Conservation (phyloP, 2,888 invertebrate species). For the Limnephilus rhombicus region DNA sequence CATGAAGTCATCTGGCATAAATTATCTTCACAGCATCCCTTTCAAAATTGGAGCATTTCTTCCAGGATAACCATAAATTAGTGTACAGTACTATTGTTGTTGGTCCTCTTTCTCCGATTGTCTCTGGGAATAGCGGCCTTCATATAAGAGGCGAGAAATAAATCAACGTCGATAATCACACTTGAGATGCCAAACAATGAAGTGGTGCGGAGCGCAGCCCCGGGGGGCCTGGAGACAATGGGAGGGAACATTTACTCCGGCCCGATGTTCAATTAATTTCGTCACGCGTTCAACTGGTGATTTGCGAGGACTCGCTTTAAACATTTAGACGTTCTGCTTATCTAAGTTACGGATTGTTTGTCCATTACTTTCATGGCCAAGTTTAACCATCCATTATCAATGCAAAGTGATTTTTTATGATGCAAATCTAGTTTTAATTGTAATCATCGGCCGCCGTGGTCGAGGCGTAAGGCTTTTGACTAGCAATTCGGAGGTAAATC, state of each 20-base stretch:
- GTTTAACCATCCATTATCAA: neutral
- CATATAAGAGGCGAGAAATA: slow-evolving; percentile 65
- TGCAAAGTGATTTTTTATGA: neutral
- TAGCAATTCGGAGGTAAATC: too few relatives aligned
- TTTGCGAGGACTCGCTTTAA: neutral
- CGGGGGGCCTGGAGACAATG: slow-evolving; percentile 45
- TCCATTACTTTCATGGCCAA: neutral
- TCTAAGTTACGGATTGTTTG: neutral
- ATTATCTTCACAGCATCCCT: slow-evolving; percentile 19
- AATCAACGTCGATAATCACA: slow-evolving; percentile 66
- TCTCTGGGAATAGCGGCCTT: slow-evolving; percentile 64
- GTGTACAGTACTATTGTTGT: slow-evolving; percentile 54
- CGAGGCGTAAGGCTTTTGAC: too few relatives aligned
- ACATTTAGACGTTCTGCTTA: neutral
- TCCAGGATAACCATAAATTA: slow-evolving; percentile 61
- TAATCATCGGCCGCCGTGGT: too few relatives aligned
- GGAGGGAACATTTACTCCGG: slow-evolving; percentile 29
- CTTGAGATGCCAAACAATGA: slow-evolving; percentile 65
- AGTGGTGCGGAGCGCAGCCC: slow-evolving; percentile 42
- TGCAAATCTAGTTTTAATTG: neutral
- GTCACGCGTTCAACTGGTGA: slow-evolving; percentile 36
- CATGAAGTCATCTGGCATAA: slow-evolving; percentile 16
- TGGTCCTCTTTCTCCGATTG: slow-evolving; percentile 60
- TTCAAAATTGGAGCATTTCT: slow-evolving; percentile 39
- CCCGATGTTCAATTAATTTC: slow-evolving; percentile 59